Percentiles rank a stretch among this genome's conserved stretches.
Evolutionary conservation across 2,888 invertebrate genomes (phyloP).

Genomic region (Meandrusa payeni): DNA sequence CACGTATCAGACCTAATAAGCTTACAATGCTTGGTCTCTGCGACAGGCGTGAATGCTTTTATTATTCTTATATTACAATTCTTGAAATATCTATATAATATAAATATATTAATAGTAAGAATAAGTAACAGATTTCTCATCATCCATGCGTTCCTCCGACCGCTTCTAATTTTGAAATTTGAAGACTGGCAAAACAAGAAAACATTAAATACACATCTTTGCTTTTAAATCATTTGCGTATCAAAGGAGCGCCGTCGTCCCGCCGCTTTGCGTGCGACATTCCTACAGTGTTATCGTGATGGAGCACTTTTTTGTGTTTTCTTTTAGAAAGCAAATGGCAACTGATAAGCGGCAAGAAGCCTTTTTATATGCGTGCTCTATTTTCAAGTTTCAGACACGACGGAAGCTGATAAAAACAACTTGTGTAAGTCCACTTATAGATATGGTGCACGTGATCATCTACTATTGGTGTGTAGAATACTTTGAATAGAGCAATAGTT

Average conservation of each 20-base stretch:
- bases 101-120: too few species aligned
- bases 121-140: too few species aligned
- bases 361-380: slow-evolving; percentile 13
- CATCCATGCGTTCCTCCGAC: too few species aligned
- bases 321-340: slow-evolving; percentile 18
- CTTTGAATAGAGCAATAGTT: too few species aligned
- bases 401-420: slow-evolving; percentile 18
- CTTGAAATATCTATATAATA: too few species aligned
- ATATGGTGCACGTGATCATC: slow-evolving; percentile 2
- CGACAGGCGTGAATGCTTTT: too few species aligned
- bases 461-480: not conserved
- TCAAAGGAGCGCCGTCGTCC: slow-evolving; percentile 13
- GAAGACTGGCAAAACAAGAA: too few species aligned
- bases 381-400: slow-evolving; percentile 16
- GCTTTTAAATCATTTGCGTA: slow-evolving; percentile 15
- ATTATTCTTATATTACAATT: too few species aligned
- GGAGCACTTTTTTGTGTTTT: slow-evolving; percentile 18
- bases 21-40: too few species aligned
- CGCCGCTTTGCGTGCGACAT: slow-evolving; percentile 21
- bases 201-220: too few species aligned
- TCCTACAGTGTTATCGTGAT: slow-evolving; percentile 25
- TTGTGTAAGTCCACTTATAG: not conserved
- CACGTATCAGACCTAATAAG: too few species aligned
- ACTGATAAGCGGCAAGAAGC: slow-evolving; percentile 13
- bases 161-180: too few species aligned